These are phyloP conservation scores for Morpho achilles DNA, from an alignment of 2,888 invertebrate species.

Conservation along the genomic window DNA sequence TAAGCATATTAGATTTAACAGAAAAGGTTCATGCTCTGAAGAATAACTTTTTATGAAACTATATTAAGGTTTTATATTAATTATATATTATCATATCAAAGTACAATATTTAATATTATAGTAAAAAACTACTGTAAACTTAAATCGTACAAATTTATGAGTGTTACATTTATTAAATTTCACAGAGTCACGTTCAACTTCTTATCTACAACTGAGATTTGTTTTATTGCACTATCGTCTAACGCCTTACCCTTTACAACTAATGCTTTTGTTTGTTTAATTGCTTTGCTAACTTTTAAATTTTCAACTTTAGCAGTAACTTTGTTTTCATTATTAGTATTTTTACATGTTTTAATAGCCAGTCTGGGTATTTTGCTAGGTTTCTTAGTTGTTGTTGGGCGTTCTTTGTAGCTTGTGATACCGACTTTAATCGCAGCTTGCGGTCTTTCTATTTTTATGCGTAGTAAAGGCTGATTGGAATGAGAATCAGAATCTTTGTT, in stretches of 20 bases:
- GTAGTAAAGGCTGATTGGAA: conserved; percentile 32
- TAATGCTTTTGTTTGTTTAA: conserved; percentile 7
- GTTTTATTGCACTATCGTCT: conserved; percentile 27
- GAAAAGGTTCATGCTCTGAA: not conserved
- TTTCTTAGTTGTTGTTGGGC: conserved; percentile 20
- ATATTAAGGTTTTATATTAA: not conserved
- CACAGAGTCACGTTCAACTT: conserved; percentile 27
- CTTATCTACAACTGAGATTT: conserved; percentile 7
- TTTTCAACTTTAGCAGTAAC: conserved; percentile 1
- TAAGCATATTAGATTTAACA: too few species aligned
- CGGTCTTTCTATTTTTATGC: conserved; percentile 44
- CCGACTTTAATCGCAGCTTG: conserved; percentile 32
- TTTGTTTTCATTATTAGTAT: not conserved
- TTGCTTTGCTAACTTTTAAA: conserved; percentile 1
- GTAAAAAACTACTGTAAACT: conserved; percentile 10
- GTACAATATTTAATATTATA: conserved; percentile 5
- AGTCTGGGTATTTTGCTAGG: conserved; percentile 45
- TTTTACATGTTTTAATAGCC: conserved; percentile 23
- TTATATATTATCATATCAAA: conserved; percentile 5
- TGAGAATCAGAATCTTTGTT: not conserved
- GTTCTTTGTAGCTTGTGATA: conserved; percentile 26
- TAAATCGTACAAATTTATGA: not conserved
- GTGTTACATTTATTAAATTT: not conserved
- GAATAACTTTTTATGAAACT: not conserved
- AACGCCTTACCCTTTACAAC: conserved; percentile 9